These are phyloP conservation scores for Argyrosomus japonicus DNA, from an alignment of 2,113 vertebrate species.

Conservation along the genomic window DNA sequence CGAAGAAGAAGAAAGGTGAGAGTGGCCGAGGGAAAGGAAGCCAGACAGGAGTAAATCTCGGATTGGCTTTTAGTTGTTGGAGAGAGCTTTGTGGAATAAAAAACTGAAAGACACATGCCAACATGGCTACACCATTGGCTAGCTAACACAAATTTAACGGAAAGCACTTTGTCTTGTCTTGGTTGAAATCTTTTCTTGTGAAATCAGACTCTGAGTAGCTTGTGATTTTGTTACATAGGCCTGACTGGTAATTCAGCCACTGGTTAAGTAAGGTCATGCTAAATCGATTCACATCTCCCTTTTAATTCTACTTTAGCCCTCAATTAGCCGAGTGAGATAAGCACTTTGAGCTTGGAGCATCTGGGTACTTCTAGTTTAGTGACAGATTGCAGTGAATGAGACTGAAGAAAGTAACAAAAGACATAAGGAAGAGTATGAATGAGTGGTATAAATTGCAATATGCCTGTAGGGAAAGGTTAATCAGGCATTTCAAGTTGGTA, in stretches of 20 bases:
- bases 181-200: constrained; percentile 2
- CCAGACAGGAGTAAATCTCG: too few relatives aligned
- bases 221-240: neutral
- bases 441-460: too few relatives aligned
- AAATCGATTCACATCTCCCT: constrained; percentile 17
- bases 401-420: constrained; percentile 3
- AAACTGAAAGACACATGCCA: too few relatives aligned
- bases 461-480: too few relatives aligned
- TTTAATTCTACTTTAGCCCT: constrained; percentile 1
- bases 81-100: too few relatives aligned
- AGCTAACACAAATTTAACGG: neutral
- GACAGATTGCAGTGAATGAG: constrained; percentile 1
- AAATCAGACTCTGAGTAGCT: constrained; percentile 14
- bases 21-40: too few relatives aligned
- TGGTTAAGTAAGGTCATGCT: constrained; percentile 14
- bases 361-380: neutral
- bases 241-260: neutral
- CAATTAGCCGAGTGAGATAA: constrained; percentile 1
- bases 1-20: too few relatives aligned
- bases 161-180: neutral
- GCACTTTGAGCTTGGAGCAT: neutral
- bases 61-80: too few relatives aligned
- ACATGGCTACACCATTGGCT: neutral
- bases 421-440: constrained; percentile 9
- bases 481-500: too few relatives aligned